Conservation (phyloP, 2,797 vertebrate genomes). For the Tangara arthus region DNA sequence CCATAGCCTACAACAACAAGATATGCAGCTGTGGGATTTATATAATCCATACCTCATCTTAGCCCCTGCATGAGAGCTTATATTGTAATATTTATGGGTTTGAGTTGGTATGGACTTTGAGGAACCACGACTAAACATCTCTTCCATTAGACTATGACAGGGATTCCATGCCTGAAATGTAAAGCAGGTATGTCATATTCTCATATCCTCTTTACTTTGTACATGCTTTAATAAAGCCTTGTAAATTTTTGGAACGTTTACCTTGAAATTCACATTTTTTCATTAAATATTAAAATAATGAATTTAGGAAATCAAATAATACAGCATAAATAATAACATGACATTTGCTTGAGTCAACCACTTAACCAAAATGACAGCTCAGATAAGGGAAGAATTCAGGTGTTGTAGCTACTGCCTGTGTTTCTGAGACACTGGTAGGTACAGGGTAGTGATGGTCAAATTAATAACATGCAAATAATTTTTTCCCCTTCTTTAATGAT, state of each 20-base stretch:
- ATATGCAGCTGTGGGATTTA: neutral
- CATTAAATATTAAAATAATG: neutral
- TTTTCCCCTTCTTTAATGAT: neutral
- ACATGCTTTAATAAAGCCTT: neutral
- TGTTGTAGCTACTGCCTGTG: neutral
- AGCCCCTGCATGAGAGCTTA: neutral
- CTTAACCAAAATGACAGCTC: neutral
- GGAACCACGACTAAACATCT: neutral
- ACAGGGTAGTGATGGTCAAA: neutral
- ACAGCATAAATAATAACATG: neutral
- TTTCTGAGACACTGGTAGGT: neutral
- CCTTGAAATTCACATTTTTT: neutral
- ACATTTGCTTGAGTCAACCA: neutral
- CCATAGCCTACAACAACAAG: neutral
- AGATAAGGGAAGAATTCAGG: neutral
- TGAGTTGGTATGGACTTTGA: neutral
- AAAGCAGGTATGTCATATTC: neutral
- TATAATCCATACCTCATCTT: neutral
- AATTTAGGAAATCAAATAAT: neutral
- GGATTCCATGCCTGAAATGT: neutral
- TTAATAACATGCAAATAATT: neutral
- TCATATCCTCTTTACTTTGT: neutral
- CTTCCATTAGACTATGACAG: neutral
- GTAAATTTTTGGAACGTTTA: neutral
- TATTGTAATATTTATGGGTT: neutral